Evolutionary conservation across 1,140 invertebrate genomes (phyloP), one percentile per base, ranked within the genome.

Genomic region (Cyclargus thomasi): DNA sequence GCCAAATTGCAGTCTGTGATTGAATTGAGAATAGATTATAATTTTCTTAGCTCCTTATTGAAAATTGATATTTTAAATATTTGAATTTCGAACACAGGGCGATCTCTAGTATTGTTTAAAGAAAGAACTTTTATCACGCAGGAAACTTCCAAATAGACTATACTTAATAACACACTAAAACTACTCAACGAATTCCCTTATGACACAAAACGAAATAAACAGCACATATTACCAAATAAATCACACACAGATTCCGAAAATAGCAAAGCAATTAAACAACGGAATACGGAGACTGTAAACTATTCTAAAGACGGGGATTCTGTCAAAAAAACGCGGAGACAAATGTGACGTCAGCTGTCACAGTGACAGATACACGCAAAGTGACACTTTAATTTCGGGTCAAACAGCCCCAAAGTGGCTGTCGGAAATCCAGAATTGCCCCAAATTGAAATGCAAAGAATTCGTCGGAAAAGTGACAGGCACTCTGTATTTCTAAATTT

Each of bases 341-440:
- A 78, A 70, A 85, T 76, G 72, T 69, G 64, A 65, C 69, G 67
- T 67, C 57, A 55, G 53, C 17, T 68, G 70, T 53, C 20, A 36
- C 64, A 62, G 70, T 70, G 71, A 76, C 62, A 62, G 21, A 74
- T 82, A 87, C 85, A 79, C 67, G 59, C 64, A 79, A 81, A 85
- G 82, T 73, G 81, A 87, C 85, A 79, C 78, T 82, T 87, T 86
- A 87, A 87, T 87, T 87, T 86, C 80, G 77, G 82, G 82, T 83
- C 80, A 76, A 73, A 76, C 72, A 73, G 35, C 80, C 82, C 83
- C 69, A 63, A 72, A 76, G 76, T 83, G 80, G 77, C 74, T 71
- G 74, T 82, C 67, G 39, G 71, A 75, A 73, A 73, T 65, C 69
- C 39, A 69, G 68, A 81, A 79, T 79, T 77, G 73, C 72, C 70